Conservation (phyloP, 1,140 invertebrate species). For the Zaprionus africanus region DNA sequence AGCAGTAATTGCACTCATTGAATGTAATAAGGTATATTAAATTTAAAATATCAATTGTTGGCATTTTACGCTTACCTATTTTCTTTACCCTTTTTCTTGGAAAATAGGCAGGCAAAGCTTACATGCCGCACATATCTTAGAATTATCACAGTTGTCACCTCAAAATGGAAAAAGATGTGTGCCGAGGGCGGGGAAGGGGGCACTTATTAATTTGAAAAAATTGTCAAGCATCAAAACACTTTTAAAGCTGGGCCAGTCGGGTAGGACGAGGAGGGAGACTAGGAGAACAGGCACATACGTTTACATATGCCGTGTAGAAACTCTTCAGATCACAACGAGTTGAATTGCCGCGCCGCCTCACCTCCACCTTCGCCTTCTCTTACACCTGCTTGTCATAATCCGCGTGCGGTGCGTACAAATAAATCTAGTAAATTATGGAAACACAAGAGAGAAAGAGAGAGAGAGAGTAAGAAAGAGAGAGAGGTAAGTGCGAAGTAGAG, state of each 20-base stretch:
- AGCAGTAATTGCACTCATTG: not conserved
- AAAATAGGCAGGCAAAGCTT: no score
- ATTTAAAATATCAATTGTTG: no score
- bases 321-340: conserved; percentile 19
- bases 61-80: not conserved
- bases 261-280: conserved; percentile 6
- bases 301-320: not conserved
- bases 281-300: not conserved
- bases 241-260: conserved; percentile 51
- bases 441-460: conserved; percentile 46
- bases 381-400: conserved; percentile 32
- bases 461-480: not conserved
- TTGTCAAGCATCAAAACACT: conserved; percentile 82
- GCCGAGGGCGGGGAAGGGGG: conserved; percentile 23
- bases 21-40: no score
- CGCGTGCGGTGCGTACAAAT: conserved; percentile 75
- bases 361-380: conserved; percentile 7
- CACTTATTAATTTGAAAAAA: conserved; percentile 72
- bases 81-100: not conserved
- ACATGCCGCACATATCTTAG: not conserved
- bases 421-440: conserved; percentile 80
- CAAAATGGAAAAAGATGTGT: conserved; percentile 36
- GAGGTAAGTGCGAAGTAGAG: conserved; percentile 15
- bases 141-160: conserved; percentile 10
- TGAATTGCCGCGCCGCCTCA: conserved; percentile 27